Conservation (phyloP, 2,888 invertebrate species). For the Xanthorhoe spadicearia region DNA sequence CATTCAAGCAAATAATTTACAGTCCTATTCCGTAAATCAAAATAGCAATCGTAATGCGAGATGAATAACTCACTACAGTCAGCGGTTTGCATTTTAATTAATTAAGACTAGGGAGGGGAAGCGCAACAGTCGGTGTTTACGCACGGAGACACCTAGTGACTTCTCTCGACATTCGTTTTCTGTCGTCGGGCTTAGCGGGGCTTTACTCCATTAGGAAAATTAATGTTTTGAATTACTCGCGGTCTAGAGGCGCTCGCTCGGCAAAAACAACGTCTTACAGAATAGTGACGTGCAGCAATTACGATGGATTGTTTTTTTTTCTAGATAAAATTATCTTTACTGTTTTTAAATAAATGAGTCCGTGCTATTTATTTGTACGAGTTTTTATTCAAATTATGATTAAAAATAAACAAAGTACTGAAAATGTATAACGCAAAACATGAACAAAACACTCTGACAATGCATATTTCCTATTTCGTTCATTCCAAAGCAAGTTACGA, state of each 20-base stretch:
- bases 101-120: slow-evolving; percentile 65
- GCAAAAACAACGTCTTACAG: slow-evolving; percentile 42
- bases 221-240: slow-evolving; percentile 82
- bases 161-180: slow-evolving; percentile 61
- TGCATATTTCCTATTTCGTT: slow-evolving; percentile 1
- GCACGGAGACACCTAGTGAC: slow-evolving; percentile 72
- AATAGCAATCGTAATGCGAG: slow-evolving; percentile 63
- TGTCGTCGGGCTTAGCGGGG: slow-evolving; percentile 71
- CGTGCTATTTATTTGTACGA: neutral
- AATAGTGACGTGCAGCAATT: slow-evolving; percentile 42
- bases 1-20: slow-evolving; percentile 5
- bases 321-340: neutral
- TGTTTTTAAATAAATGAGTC: neutral
- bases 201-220: slow-evolving; percentile 84
- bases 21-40: slow-evolving; percentile 47
- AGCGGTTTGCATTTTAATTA: slow-evolving; percentile 81
- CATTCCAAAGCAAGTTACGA: slow-evolving; percentile 14
- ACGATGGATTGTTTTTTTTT: slow-evolving; percentile 21
- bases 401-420: neutral
- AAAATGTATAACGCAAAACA: neutral
- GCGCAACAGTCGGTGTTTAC: slow-evolving; percentile 75
- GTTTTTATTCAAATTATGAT: neutral
- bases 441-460: neutral
- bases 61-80: slow-evolving; percentile 68
- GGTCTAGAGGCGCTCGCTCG: slow-evolving; percentile 44